Base-by-base conservation (phyloP, 2,888 invertebrate species). In the Arenicola marina region DNA sequence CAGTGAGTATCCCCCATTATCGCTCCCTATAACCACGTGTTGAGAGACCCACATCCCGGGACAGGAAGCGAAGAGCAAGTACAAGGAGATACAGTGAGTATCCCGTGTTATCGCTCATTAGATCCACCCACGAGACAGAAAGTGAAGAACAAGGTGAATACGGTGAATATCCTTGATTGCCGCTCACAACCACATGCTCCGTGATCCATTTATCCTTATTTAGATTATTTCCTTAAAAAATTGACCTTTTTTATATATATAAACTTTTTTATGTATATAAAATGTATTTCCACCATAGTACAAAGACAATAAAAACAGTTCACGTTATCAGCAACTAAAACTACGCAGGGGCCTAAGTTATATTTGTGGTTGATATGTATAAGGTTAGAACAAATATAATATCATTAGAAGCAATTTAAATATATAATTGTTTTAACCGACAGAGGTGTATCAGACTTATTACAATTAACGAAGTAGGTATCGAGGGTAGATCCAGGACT, bases 21-120 rank as follows among this genome's bases (percentile, higher is more conserved):
- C 21, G 98, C 98, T 1, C 88, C 96, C 60, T 99, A 99, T 81
- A 93, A 95, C 84, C 94, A 96, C 0, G 87, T 73, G 56, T 69
- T 72, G 43, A 90, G 95, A 71, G 98, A 98, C 86, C 96, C 97
- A 0, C 29, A 86, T 96, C 55, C 97, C 97, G 0, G 96, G 97
- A 59, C 96, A 97, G 83, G 96, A 96, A 81, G 87, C 95, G 71
- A 97, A 97, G 87, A 93, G 95, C 33, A 94, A 94, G 80, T 98
- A 98, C 83, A 98, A 98, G 84, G 92, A 95, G 75, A 87, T 98
- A 71, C 96, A 98, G 96, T 98, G 86, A 89, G 92, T 68, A 34
- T 26, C 11, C 4, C 7, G 31, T 56, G 11, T 29, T 53, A 4
- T 11, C 21, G 18, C 11, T 11, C 11, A 48, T 48, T 24, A 18